phyloP scores from a whole-genome alignment of 2,797 vertebrate species.

The Triplophysa yarkandensis region DNA sequence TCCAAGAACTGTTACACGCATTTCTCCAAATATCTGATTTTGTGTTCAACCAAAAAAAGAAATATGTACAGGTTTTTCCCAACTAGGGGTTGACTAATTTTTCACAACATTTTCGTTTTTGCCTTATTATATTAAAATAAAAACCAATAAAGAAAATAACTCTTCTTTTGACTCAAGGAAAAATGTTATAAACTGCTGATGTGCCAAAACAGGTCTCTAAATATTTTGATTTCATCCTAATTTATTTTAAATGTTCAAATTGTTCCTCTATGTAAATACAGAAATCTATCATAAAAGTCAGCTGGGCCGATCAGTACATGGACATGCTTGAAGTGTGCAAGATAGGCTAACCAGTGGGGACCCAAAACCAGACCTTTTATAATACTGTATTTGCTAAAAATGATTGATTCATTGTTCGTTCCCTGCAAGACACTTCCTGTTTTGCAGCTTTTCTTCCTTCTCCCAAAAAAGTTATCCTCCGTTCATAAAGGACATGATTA shows the following conservation, averaged over 20 bases:
- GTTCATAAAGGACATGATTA: conserved; percentile 60
- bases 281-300: conserved; percentile 37
- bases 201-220: neutral
- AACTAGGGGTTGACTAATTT: too few species aligned
- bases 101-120: too few species aligned
- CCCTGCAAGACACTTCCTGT: conserved; percentile 74
- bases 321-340: conserved; percentile 36
- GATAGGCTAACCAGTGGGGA: conserved; percentile 26
- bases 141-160: too few species aligned
- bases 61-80: too few species aligned
- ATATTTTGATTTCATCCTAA: neutral
- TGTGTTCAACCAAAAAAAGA: too few species aligned
- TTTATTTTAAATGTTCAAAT: conserved; percentile 11
- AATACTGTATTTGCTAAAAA: conserved; percentile 41
- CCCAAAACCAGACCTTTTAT: conserved; percentile 15
- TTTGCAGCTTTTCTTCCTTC: conserved; percentile 57
- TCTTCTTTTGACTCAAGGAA: too few species aligned
- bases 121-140: too few species aligned
- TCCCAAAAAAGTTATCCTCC: conserved; percentile 56
- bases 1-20: too few species aligned
- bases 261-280: conserved; percentile 42
- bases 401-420: conserved; percentile 48
- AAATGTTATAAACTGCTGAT: neutral
- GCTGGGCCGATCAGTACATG: conserved; percentile 48
- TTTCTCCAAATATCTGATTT: too few species aligned